Percentiles rank a stretch among this genome's conserved stretches.
Conservation (phyloP, 2,113 vertebrate genomes). For the Pomatorhinus ruficollis region DNA sequence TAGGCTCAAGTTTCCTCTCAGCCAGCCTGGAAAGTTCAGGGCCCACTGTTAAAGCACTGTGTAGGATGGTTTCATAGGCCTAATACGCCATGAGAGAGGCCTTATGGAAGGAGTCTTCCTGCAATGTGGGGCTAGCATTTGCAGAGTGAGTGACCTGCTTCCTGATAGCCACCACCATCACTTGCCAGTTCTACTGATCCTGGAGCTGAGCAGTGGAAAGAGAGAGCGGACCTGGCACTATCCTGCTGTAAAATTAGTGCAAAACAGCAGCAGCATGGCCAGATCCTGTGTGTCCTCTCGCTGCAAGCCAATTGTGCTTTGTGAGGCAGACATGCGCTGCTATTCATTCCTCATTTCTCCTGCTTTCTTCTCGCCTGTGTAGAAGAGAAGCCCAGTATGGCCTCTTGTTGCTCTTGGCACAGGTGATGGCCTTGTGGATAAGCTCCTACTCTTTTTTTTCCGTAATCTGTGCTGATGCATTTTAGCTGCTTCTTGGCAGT, state of each 20-base stretch:
- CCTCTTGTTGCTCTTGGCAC: background rate
- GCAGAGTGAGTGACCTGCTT: fast-evolving
- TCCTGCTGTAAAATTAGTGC: background rate
- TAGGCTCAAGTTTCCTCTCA: background rate
- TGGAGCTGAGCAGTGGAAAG: background rate
- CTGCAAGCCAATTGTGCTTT: background rate
- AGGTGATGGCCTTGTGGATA: background rate
- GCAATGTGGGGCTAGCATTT: fast-evolving
- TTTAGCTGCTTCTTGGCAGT: background rate
- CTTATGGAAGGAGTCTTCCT: background rate
- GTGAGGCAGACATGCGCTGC: background rate
- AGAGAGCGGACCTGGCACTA: background rate
- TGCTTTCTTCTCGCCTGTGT: background rate
- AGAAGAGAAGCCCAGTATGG: background rate
- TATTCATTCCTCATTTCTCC: background rate
- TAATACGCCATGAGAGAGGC: background rate
- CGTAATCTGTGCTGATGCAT: background rate
- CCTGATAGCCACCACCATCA: background rate
- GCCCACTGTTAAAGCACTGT: background rate
- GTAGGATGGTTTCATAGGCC: background rate
- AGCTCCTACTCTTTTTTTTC: background rate
- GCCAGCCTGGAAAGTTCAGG: background rate
- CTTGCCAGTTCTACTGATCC: background rate
- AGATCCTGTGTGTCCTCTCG: background rate
- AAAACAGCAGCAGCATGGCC: background rate